These are phyloP conservation scores for Drosophila athabasca DNA, from an alignment of 1,140 invertebrate genomes.

Conservation along the genomic window DNA sequence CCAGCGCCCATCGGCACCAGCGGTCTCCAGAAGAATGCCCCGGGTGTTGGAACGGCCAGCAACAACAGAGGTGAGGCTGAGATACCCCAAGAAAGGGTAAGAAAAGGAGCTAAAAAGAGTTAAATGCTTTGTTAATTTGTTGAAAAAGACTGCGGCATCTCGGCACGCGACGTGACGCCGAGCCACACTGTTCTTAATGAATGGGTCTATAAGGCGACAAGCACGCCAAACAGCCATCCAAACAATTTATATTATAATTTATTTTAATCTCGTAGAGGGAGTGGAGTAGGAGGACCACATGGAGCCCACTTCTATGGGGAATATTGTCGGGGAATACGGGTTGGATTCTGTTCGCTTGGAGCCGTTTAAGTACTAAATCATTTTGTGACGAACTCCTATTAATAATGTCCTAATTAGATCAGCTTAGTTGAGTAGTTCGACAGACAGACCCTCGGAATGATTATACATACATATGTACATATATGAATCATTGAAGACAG, in stretches of 20 bases:
- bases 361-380: slow-evolving; percentile 6
- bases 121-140: slow-evolving; percentile 20
- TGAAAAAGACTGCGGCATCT: slow-evolving; percentile 9
- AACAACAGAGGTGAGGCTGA: slow-evolving; percentile 55
- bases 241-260: slow-evolving; percentile 40
- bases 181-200: not conserved
- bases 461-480: too few species aligned
- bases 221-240: slow-evolving; percentile 19
- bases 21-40: slow-evolving; percentile 36
- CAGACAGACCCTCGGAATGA: too few species aligned
- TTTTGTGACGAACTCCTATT: slow-evolving; percentile 17
- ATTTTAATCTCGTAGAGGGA: not conserved
- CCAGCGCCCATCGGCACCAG: not conserved
- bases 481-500: too few species aligned
- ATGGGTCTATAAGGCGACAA: slow-evolving; percentile 1
- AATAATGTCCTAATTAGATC: slow-evolving; percentile 11
- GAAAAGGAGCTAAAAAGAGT: slow-evolving; percentile 1
- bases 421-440: too few species aligned
- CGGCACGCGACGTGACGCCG: slow-evolving; percentile 43
- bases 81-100: not conserved
- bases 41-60: slow-evolving; percentile 16
- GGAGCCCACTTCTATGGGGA: not conserved
- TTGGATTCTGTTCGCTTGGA: too few species aligned
- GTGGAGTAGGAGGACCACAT: too few species aligned
- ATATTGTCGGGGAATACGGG: not conserved